Base-by-base conservation (phyloP, 1,140 invertebrate species). In the Brachionus paranguensis region DNA sequence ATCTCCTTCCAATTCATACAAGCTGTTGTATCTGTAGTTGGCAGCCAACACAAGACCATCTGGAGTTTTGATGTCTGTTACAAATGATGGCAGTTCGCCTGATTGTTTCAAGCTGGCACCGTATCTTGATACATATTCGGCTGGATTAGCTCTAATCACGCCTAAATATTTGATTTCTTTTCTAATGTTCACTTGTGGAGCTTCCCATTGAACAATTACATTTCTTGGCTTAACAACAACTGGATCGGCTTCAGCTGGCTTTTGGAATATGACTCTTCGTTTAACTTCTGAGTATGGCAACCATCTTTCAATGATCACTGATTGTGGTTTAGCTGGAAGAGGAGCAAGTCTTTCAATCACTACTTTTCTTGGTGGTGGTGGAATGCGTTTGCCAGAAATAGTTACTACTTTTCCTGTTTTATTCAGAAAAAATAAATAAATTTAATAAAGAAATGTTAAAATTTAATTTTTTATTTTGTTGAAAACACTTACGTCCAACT, bases 291-390 rank as follows among this genome's bases (percentile, higher is more conserved):
- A 14, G 24, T 84, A 84, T 76, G 83, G 83, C 24, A 76, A 29
- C 81, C 81, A 84, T 50, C 81, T 53, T 74, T 84, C 81, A 27
- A 84, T 41, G 41, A 72, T 68, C 14, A 84, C 53, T 74, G 64
- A 53, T 45, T 68, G 68, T 76, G 83, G 83, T 68, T 84, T 84
- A 29, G 83, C 45, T 76, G 83, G 83, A 17, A 84, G 70, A 24
- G 68, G 43, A 65, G 83, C 64, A n/a, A 84, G 64, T 53, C 83
- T 65, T 68, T 84, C 83, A 76, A 84, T 78, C n/a, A 84, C 50
- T 43, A 84, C 68, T 84, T 64, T 53, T 55, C 83, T 41, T 76
- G 83, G 83, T 76, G 83, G 70, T 47, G 83, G 83, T 76, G 83
- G 83, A 5, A 83, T 65, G 29, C 53, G 37, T 70, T 64, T 64